A percentile compares a stretch with the other conserved stretches of the same genome.
These are phyloP conservation scores for Thymelicus acteon DNA, from an alignment of 2,888 invertebrate genomes.

Conservation along the genomic window DNA sequence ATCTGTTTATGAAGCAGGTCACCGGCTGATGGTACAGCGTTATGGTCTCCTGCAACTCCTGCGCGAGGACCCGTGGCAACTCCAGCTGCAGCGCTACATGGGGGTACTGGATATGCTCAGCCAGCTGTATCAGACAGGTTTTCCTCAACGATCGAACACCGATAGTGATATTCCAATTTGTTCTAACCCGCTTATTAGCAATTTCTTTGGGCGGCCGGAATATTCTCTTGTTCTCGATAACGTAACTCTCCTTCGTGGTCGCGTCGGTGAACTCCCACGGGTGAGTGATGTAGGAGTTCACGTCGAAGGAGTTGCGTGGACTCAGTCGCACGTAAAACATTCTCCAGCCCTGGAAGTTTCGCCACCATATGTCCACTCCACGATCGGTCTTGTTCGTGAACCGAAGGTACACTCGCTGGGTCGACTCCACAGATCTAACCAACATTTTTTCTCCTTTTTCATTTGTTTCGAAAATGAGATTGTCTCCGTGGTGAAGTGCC, in stretches of 20 bases:
- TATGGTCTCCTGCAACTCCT: slow-evolving; percentile 56
- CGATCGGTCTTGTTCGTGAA: slow-evolving; percentile 67
- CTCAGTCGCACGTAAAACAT: slow-evolving; percentile 86
- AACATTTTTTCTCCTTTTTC: slow-evolving; percentile 62
- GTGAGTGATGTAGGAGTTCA: slow-evolving; percentile 92
- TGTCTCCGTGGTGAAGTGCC: slow-evolving; percentile 37
- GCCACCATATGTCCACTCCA: slow-evolving; percentile 89
- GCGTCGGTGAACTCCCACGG: slow-evolving; percentile 93
- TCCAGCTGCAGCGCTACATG: slow-evolving; percentile 63
- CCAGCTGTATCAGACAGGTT: slow-evolving; percentile 73
- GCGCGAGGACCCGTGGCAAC: slow-evolving; percentile 69
- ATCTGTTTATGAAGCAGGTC: not conserved
- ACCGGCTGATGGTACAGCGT: slow-evolving; percentile 1
- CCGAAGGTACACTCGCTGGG: slow-evolving; percentile 59
- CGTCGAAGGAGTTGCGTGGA: slow-evolving; percentile 83
- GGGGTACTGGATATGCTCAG: slow-evolving; percentile 59
- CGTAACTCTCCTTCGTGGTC: slow-evolving; percentile 86
- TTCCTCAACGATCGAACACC: slow-evolving; percentile 78
- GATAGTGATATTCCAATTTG: slow-evolving; percentile 81
- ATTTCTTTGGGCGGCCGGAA: slow-evolving; percentile 72
- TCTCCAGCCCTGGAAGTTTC: slow-evolving; percentile 88
- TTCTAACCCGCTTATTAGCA: slow-evolving; percentile 63
- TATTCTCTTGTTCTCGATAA: slow-evolving; percentile 80
- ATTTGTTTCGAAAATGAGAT: slow-evolving; percentile 62
- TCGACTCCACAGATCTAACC: slow-evolving; percentile 64